Evolutionary conservation across 2,113 vertebrate species (phyloP).

Genomic region (Antechinus stuartii): DNA sequence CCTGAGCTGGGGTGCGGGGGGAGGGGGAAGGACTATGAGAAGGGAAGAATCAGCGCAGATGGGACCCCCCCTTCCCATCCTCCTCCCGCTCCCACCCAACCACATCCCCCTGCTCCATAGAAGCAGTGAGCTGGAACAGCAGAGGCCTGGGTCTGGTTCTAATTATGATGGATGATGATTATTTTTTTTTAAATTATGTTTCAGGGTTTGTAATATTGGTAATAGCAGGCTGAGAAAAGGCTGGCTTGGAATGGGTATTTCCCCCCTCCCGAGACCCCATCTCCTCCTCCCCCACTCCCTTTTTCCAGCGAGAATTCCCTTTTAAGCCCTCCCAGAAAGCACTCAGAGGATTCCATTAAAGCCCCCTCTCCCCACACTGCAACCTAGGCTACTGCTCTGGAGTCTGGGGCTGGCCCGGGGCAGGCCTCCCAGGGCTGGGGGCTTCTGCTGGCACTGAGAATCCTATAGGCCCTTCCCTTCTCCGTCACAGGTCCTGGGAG

Average conservation of each 20-base stretch:
- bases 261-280: neutral
- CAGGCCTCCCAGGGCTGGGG: neutral
- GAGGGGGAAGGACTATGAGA: neutral
- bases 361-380: neutral
- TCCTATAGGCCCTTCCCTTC: neutral
- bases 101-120: neutral
- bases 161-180: neutral
- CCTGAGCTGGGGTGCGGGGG: neutral
- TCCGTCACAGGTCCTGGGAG: neutral
- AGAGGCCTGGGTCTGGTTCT: neutral
- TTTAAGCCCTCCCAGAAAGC: neutral
- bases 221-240: neutral
- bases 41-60: neutral
- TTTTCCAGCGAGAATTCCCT: neutral
- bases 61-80: neutral
- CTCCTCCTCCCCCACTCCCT: neutral
- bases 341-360: neutral
- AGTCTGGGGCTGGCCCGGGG: neutral
- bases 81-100: neutral
- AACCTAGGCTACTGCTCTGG: neutral
- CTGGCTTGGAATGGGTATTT: neutral
- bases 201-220: conserved; percentile 1
- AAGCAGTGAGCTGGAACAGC: neutral
- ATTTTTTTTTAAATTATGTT: conserved; percentile 4
- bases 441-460: neutral